Conservation (phyloP, 2,113 vertebrate species). For the Rhineura floridana region DNA sequence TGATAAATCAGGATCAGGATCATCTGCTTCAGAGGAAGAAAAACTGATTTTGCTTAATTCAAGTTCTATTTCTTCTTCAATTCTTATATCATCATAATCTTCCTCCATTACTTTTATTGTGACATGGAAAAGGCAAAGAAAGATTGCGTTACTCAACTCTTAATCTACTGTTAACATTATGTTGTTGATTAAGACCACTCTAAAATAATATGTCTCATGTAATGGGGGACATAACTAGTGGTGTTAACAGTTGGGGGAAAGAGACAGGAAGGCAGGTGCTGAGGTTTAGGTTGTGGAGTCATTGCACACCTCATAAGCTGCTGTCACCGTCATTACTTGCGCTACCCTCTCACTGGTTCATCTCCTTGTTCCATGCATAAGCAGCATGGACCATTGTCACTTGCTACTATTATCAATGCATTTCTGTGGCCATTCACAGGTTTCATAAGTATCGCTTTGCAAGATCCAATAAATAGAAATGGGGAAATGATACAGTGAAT, state of each 20-base stretch:
- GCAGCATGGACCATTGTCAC: background rate
- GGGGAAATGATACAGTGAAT: background rate
- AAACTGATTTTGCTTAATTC: conserved; percentile 73
- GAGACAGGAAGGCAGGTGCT: background rate
- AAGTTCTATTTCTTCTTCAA: conserved; percentile 71
- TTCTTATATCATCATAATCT: conserved; percentile 43
- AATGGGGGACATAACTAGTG: background rate
- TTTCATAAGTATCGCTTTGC: background rate
- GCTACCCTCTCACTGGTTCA: too few relatives aligned
- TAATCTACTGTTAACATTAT: background rate
- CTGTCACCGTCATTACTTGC: too few relatives aligned
- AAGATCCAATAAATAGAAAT: background rate
- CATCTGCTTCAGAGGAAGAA: conserved; percentile 70
- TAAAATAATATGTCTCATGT: conserved; percentile 1
- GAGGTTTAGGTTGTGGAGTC: background rate
- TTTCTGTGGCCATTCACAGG: background rate
- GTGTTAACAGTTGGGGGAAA: too few relatives aligned
- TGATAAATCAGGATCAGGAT: conserved; percentile 58
- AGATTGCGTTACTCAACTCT: background rate
- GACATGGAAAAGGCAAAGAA: background rate
- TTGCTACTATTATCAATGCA: background rate
- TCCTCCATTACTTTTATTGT: conserved; percentile 46
- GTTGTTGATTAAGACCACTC: background rate
- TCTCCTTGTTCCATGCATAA: too few relatives aligned
- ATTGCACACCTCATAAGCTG: background rate